Percentiles rank a stretch among this genome's conserved stretches.
Evolutionary conservation across 2,888 invertebrate genomes (phyloP).

Genomic region (Dynastes hyllus): DNA sequence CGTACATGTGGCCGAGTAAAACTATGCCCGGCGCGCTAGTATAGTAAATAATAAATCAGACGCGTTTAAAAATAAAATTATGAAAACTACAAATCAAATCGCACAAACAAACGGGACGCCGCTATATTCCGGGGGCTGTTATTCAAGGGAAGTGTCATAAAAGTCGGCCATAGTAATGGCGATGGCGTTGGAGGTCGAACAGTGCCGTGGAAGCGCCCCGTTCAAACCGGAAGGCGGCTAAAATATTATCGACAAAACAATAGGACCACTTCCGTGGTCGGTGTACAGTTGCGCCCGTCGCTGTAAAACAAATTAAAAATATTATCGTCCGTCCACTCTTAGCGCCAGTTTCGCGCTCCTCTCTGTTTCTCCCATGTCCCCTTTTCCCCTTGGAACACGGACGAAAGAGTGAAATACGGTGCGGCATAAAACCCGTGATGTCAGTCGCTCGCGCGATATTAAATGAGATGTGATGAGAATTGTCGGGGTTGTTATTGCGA

Average conservation of each 20-base stretch:
- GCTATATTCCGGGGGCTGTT: constrained; percentile 43
- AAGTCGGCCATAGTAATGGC: constrained; percentile 56
- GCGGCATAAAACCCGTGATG: constrained; percentile 63
- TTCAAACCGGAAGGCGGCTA: constrained; percentile 67
- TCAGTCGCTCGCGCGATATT: constrained; percentile 64
- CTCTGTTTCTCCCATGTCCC: not conserved
- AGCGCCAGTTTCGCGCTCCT: constrained; percentile 39
- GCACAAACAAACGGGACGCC: constrained; percentile 49
- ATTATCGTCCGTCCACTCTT: constrained; percentile 62
- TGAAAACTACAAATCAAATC: constrained; percentile 54
- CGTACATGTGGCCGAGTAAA: constrained; percentile 36
- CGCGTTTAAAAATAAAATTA: constrained; percentile 49
- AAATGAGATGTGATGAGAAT: constrained; percentile 66
- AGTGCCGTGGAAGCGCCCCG: constrained; percentile 51
- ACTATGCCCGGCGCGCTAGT: constrained; percentile 44
- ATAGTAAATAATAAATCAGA: constrained; percentile 53
- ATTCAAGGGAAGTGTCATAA: constrained; percentile 66
- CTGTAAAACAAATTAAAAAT: constrained; percentile 69
- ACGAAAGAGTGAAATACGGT: constrained; percentile 62
- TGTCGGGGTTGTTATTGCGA: constrained; percentile 56
- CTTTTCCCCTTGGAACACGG: not conserved
- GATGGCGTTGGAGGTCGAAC: constrained; percentile 31
- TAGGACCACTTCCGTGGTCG: constrained; percentile 67
- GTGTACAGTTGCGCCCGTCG: constrained; percentile 64
- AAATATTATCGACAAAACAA: constrained; percentile 70